These are phyloP conservation scores for Lophochroa leadbeateri DNA, from an alignment of 2,113 vertebrate genomes.

Conservation along the genomic window DNA sequence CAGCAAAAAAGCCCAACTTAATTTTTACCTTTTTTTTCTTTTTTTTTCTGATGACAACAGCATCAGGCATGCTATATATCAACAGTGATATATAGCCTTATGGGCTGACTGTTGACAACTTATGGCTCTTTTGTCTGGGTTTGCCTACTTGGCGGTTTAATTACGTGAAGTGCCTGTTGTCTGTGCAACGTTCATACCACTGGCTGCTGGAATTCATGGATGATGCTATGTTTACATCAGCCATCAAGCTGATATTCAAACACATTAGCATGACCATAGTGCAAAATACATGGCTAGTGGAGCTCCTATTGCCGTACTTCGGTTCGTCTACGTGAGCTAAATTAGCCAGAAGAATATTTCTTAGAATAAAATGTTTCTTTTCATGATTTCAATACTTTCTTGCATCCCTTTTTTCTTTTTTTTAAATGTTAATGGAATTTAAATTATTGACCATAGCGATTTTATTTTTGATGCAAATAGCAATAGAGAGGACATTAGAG, in stretches of 20 bases:
- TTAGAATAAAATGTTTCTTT: not conserved
- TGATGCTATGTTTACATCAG: not conserved
- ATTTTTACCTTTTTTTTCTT: not conserved
- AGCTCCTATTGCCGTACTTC: not conserved
- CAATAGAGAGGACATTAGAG: conserved; percentile 30
- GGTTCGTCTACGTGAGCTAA: not conserved
- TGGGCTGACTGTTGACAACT: not conserved
- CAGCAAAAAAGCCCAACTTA: not conserved
- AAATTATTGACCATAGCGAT: not conserved
- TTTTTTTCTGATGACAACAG: not conserved
- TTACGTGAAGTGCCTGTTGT: conserved; percentile 36
- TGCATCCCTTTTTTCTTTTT: not conserved
- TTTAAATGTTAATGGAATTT: not conserved
- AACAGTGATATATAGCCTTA: not conserved
- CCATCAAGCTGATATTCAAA: not conserved
- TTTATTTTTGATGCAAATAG: conserved; percentile 17
- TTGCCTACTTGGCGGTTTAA: conserved; percentile 64
- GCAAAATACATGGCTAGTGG: not conserved
- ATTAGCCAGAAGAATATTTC: not conserved
- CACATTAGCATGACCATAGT: not conserved
- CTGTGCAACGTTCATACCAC: rapidly evolving
- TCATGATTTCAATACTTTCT: not conserved
- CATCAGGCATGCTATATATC: not conserved
- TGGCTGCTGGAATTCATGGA: not conserved
- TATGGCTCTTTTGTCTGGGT: conserved; percentile 20